Percentiles rank a stretch among this genome's conserved stretches.
Evolutionary conservation across 2,797 vertebrate species (phyloP).

Genomic region (Lacerta bilineata): DNA sequence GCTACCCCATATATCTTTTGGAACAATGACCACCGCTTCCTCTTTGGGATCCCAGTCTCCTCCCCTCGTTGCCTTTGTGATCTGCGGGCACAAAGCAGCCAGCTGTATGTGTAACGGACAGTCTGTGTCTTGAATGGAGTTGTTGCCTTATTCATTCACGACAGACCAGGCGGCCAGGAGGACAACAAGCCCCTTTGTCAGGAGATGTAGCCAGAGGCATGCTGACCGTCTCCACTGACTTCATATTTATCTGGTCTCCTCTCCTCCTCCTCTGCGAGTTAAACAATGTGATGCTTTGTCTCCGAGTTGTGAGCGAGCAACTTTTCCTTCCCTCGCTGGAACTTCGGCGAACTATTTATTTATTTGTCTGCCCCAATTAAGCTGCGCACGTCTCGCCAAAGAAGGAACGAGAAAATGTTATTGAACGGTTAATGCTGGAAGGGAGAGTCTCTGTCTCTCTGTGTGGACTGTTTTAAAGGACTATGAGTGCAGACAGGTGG

Average conservation of each 20-base stretch:
- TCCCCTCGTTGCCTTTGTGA: constrained; percentile 25
- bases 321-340: not conserved
- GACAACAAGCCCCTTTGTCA: constrained; percentile 57
- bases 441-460: not conserved
- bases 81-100: not conserved
- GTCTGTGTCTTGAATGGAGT: not conserved
- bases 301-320: not conserved
- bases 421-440: not conserved
- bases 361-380: not conserved
- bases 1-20: not conserved
- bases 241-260: constrained; percentile 73
- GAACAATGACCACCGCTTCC: not conserved
- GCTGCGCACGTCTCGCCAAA: not conserved
- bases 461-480: not conserved
- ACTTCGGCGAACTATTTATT: not conserved
- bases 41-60: not conserved
- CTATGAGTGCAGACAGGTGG: not conserved
- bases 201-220: constrained; percentile 45
- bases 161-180: constrained; percentile 50
- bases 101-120: not conserved
- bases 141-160: constrained; percentile 51
- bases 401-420: not conserved
- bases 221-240: constrained; percentile 68
- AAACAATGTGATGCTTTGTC: constrained; percentile 63
- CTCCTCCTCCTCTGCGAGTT: constrained; percentile 63